Conservation (phyloP, 2,797 vertebrate genomes). For the Micrastur ruficollis region DNA sequence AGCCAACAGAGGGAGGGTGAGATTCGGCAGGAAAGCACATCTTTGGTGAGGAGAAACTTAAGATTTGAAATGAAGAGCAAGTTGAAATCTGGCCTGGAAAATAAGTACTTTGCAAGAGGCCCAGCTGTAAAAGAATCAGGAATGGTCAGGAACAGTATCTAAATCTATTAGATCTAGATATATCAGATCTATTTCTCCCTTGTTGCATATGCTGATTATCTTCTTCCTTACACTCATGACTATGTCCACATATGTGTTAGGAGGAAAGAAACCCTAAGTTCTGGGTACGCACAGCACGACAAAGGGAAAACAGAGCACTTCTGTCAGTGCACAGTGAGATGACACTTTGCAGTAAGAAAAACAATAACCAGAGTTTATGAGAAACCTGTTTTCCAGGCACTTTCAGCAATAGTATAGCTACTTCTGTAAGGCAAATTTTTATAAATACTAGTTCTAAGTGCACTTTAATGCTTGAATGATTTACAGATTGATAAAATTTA, state of each 20-base stretch:
- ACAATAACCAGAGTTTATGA: neutral
- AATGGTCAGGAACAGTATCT: neutral
- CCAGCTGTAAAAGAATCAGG: neutral
- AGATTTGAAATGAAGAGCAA: neutral
- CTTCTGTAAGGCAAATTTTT: neutral
- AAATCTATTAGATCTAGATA: too few species aligned
- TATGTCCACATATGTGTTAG: fast-evolving
- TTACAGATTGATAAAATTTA: neutral
- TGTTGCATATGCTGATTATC: neutral
- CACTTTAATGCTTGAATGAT: neutral
- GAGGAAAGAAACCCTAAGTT: neutral
- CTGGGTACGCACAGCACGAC: neutral
- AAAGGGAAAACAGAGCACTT: neutral
- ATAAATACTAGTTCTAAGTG: neutral
- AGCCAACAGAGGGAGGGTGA: neutral
- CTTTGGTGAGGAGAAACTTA: neutral
- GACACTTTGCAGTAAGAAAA: neutral
- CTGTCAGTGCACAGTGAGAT: neutral
- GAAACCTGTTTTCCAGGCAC: neutral
- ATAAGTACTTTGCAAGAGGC: neutral
- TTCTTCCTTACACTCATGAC: neutral
- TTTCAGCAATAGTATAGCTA: neutral
- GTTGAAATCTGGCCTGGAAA: neutral
- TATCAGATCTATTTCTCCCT: neutral
- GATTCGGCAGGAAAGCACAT: neutral